Evolutionary conservation across 2,888 invertebrate species (phyloP), one percentile per base, ranked within the genome.

Genomic region (Caenorhabditis sulstoni): DNA sequence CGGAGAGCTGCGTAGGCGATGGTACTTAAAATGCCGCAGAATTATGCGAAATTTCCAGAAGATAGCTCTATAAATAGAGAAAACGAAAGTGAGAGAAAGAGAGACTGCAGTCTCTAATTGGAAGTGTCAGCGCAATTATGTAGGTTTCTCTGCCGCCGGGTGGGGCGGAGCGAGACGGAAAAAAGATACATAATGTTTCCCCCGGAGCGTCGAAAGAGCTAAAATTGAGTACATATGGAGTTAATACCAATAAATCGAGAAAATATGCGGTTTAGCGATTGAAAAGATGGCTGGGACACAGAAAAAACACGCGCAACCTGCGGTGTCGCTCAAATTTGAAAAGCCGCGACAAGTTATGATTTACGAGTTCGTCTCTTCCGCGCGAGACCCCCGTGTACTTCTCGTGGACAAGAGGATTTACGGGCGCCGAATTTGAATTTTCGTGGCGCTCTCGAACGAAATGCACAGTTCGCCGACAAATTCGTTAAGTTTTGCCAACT

Each of bases 351-450:
- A 52, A 18, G 29, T 14, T 20, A 37, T 3, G n/a, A 70, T 70
- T 68, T 70, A 70, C 70, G 45, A 14, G n/a, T 52, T 44, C 37
- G 37, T 16, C 70, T 70, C 70, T 70, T 70, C 70, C 53, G 7
- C 20, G 12, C 61, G 70, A 70, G 61, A 70, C 70, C 61, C 39
- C 5, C 14, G 68, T 68, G 59, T 22, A 59, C 50, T 68, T 29
- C 50, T 59, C 68, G 50, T 44, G 68, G 59, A 68, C 41, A 59
- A 59, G 29, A 3, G 3, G 29, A 5, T 29, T 29, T 29, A 29
- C 29, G 29, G 7, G 29, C 29, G 29, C 29, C 29, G 29, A 1
- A 44, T 29, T 11, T 18, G 22, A 35, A 23, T 61, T 59, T 68
- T 50, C 41, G 16, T 68, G n/a, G 23, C 11, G 22, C 4, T 41